Evolutionary conservation across 2,113 vertebrate genomes (phyloP).

Genomic region (Oceanites oceanicus): DNA sequence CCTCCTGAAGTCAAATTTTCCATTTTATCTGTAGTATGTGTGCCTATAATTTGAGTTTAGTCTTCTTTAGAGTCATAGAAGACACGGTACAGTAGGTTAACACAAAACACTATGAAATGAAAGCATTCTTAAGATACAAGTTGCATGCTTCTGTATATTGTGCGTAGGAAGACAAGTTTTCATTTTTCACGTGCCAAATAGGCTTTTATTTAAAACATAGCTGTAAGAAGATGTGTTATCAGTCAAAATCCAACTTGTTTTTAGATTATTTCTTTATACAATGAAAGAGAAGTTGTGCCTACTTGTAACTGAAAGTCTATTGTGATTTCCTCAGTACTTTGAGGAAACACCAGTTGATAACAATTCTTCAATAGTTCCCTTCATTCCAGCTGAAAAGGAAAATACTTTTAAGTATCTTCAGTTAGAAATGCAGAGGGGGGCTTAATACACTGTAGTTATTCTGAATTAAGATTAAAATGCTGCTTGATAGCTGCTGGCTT

Average conservation of each 20-base stretch:
- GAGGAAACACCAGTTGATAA: background rate
- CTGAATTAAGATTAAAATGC: constrained; percentile 30
- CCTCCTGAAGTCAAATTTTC: background rate
- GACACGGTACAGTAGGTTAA: background rate
- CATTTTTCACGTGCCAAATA: background rate
- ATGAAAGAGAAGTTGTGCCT: background rate
- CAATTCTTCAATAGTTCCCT: background rate
- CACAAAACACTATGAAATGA: background rate
- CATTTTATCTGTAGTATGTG: background rate
- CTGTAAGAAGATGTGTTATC: background rate
- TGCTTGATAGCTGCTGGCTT: background rate
- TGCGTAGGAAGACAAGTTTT: background rate
- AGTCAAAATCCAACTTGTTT: background rate
- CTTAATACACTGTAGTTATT: background rate
- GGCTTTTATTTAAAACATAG: background rate
- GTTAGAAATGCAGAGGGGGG: background rate
- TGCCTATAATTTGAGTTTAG: background rate
- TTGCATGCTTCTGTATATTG: background rate
- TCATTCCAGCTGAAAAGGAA: background rate
- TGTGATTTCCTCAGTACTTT: background rate
- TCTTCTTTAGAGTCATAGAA: background rate
- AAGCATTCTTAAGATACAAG: background rate
- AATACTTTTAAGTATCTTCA: background rate
- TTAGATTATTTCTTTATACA: background rate
- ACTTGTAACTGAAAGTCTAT: background rate